Conservation (phyloP, 1,140 invertebrate species). For the Oryctes rhinoceros region DNA sequence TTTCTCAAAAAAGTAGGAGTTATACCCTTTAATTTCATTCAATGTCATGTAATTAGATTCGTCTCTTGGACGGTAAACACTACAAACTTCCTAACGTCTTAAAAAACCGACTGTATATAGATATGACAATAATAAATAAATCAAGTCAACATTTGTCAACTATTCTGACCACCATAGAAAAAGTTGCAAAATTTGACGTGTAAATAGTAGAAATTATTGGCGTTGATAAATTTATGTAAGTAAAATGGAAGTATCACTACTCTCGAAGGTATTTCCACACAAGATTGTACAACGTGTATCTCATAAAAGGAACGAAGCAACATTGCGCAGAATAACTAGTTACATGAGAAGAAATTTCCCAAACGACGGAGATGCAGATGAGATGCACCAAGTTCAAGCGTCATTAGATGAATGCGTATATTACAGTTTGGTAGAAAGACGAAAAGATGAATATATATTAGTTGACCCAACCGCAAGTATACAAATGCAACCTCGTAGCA, state of each 20-base stretch:
- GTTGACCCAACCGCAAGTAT: constrained; percentile 28
- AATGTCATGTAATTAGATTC: too few relatives aligned
- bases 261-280: constrained; percentile 37
- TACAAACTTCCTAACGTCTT: too few relatives aligned
- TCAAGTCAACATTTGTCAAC: neutral
- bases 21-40: too few relatives aligned
- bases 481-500: neutral
- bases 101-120: too few relatives aligned
- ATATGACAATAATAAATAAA: neutral
- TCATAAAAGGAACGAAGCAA: neutral
- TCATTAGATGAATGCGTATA: constrained; percentile 24
- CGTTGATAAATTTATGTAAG: constrained; percentile 19
- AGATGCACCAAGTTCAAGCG: constrained; percentile 26
- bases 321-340: neutral
- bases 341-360: constrained; percentile 27
- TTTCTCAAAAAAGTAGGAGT: too few relatives aligned
- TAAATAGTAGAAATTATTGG: neutral
- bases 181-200: neutral
- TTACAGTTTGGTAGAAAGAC: constrained; percentile 34
- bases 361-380: constrained; percentile 14
- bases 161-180: neutral
- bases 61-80: too few relatives aligned
- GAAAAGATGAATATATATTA: neutral
- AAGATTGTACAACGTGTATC: constrained; percentile 20
- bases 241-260: neutral